phyloP scores from a whole-genome alignment of 2,888 invertebrate species.

The Azorinus chamasolen region DNA sequence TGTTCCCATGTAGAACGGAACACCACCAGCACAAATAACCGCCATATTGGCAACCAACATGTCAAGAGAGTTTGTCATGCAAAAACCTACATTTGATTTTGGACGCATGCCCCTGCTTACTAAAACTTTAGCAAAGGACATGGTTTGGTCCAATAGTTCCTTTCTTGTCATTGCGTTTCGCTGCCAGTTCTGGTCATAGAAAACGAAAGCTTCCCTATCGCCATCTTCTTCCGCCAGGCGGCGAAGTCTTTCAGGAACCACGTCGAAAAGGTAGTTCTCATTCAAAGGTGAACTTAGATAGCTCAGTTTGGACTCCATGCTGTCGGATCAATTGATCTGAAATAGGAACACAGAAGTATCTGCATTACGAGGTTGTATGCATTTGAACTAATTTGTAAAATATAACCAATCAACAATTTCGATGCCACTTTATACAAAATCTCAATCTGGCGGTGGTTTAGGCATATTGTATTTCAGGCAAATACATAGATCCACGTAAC shows the following conservation, averaged over 20 bases:
- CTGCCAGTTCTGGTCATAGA: constrained; percentile 26
- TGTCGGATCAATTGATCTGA: too few relatives aligned
- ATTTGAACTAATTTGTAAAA: too few relatives aligned
- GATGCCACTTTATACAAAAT: too few relatives aligned
- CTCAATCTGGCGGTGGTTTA: too few relatives aligned
- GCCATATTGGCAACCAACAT: constrained; percentile 35
- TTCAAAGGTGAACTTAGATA: constrained; percentile 18
- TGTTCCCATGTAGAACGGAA: constrained; percentile 31
- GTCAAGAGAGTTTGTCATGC: constrained; percentile 57
- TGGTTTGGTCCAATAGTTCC: constrained; percentile 28
- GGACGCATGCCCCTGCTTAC: constrained; percentile 32
- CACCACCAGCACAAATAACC: constrained; percentile 39
- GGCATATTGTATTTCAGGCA: too few relatives aligned
- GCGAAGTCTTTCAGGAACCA: constrained; percentile 38
- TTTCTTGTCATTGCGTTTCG: constrained; percentile 33
- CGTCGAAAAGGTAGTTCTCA: constrained; percentile 40
- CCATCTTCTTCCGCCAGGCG: constrained; percentile 40
- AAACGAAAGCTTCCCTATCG: constrained; percentile 48
- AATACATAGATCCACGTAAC: too few relatives aligned
- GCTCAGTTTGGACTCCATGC: constrained; percentile 7
- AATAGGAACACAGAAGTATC: too few relatives aligned
- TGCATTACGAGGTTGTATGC: too few relatives aligned
- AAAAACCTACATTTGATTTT: constrained; percentile 32
- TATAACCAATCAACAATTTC: too few relatives aligned
- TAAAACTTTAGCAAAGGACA: constrained; percentile 23